Conservation (phyloP, 1,140 invertebrate species). For the Drosophila ficusphila region DNA sequence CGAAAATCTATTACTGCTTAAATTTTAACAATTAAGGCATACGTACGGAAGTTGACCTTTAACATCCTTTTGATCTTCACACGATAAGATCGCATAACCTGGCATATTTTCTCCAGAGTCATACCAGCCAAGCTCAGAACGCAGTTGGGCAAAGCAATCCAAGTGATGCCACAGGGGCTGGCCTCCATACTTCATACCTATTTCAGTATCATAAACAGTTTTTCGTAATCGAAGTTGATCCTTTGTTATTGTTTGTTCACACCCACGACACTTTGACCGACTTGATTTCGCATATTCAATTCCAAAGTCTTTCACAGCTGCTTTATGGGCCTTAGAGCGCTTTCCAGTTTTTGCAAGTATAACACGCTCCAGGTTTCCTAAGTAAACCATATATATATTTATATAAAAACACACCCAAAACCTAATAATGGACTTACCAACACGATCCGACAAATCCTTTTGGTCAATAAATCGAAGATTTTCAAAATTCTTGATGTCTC, state of each 20-base stretch:
- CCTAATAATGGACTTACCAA: constrained; percentile 86
- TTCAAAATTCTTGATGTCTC: constrained; percentile 94
- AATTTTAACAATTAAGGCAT: too few species aligned
- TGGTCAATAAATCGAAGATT: constrained; percentile 94
- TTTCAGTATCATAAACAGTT: constrained; percentile 93
- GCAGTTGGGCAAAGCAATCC: constrained; percentile 91
- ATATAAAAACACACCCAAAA: not conserved
- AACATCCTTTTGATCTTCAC: constrained; percentile 90
- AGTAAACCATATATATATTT: not conserved
- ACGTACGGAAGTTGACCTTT: constrained; percentile 84
- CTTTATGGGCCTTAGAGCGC: constrained; percentile 73
- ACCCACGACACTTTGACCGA: constrained; percentile 92
- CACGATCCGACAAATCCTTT: constrained; percentile 90
- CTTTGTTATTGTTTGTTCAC: constrained; percentile 95
- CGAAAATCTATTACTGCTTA: too few species aligned
- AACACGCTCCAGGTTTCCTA: constrained; percentile 14
- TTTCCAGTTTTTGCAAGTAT: constrained; percentile 72
- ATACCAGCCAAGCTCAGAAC: constrained; percentile 89
- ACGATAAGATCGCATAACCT: constrained; percentile 89
- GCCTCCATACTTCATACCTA: constrained; percentile 91
- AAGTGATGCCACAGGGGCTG: constrained; percentile 95
- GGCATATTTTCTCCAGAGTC: constrained; percentile 89
- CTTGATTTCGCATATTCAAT: constrained; percentile 96
- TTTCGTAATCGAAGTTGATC: constrained; percentile 93
- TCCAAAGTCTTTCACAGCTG: constrained; percentile 88